These are phyloP conservation scores for Hylia prasina DNA, from an alignment of 2,113 vertebrate species.

Conservation along the genomic window DNA sequence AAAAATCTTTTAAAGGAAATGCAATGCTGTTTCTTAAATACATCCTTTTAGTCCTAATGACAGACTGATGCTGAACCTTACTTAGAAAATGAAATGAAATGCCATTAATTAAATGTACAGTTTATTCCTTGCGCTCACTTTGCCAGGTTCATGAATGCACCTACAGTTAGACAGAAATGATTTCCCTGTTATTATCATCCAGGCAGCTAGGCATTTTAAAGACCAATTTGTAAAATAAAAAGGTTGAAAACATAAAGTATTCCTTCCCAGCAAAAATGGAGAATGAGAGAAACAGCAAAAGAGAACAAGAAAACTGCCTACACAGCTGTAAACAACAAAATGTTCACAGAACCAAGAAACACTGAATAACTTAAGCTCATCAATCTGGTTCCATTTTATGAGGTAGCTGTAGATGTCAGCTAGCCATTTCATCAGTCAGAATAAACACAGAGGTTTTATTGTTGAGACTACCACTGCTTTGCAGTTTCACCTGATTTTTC, in stretches of 20 bases:
- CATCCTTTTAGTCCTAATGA: slow-evolving; percentile 38
- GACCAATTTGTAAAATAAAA: not conserved
- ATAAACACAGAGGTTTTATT: not conserved
- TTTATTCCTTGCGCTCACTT: slow-evolving; percentile 23
- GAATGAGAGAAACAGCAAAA: not conserved
- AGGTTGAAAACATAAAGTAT: not conserved
- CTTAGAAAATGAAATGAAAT: slow-evolving; percentile 63
- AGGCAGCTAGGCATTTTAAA: slow-evolving; percentile 17
- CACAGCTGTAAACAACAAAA: not conserved
- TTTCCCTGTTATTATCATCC: not conserved
- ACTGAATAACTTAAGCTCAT: not conserved
- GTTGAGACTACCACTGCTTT: not conserved
- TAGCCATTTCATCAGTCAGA: not conserved
- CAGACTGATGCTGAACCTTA: slow-evolving; percentile 29
- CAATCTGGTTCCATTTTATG: not conserved
- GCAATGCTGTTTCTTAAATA: slow-evolving; percentile 27
- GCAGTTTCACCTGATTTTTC: not conserved
- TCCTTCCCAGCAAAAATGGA: not conserved
- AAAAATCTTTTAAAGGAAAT: slow-evolving; percentile 37
- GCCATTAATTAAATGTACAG: slow-evolving; percentile 39
- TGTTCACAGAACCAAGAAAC: not conserved
- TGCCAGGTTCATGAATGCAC: slow-evolving; percentile 18
- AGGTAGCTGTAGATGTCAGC: not conserved
- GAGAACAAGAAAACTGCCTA: not conserved
- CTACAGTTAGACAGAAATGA: not conserved